Conservation (phyloP, 2,888 invertebrate genomes). For the Mactromeris polynyma region DNA sequence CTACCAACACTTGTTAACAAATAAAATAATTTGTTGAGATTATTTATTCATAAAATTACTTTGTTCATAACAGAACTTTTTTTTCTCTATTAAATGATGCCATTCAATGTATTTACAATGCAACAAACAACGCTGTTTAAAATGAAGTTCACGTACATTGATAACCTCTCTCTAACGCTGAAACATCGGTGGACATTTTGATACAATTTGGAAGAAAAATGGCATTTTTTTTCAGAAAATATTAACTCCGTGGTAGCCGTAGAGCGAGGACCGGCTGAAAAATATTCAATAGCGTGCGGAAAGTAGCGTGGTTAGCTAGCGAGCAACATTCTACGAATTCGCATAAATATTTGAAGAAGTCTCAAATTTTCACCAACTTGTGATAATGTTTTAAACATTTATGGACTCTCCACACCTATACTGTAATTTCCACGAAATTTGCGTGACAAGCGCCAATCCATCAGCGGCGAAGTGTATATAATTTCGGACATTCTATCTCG, state of each 20-base stretch:
- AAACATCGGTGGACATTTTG: neutral
- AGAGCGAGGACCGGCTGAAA: neutral
- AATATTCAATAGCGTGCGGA: slow-evolving; percentile 25
- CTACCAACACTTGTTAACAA: no score
- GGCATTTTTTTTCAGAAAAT: neutral
- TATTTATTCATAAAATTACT: no score
- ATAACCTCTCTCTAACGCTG: neutral
- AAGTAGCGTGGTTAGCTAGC: neutral
- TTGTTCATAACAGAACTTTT: no score
- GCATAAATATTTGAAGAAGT: slow-evolving; percentile 64
- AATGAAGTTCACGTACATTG: no score
- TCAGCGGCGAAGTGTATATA: slow-evolving; percentile 62
- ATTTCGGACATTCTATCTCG: slow-evolving; percentile 64
- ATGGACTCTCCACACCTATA: slow-evolving; percentile 53
- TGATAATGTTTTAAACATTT: slow-evolving; percentile 61
- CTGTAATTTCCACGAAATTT: slow-evolving; percentile 58
- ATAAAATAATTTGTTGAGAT: no score
- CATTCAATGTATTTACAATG: no score
- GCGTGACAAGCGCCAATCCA: slow-evolving; percentile 58
- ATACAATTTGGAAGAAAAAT: neutral
- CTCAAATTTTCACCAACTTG: slow-evolving; percentile 59
- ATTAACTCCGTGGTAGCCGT: neutral
- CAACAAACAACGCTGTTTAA: no score
- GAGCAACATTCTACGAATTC: slow-evolving; percentile 39
- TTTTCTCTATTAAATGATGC: no score